Base-by-base conservation (phyloP, 2,888 invertebrate species). In the Orthosia gracilis region DNA sequence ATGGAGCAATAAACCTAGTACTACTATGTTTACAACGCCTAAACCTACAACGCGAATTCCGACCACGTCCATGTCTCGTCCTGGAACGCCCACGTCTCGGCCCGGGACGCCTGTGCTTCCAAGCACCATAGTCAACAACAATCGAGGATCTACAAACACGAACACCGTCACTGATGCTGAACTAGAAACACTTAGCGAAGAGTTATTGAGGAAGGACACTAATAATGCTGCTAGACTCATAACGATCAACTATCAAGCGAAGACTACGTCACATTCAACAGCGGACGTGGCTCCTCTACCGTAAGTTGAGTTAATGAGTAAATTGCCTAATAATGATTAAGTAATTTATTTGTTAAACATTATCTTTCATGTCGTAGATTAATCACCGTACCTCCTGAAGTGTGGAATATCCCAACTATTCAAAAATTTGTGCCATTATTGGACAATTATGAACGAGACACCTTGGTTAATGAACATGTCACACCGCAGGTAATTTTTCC, bases 381-480 rank as follows among this genome's bases (percentile, higher is more conserved):
- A 75, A 92, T 98, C 57, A 96, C 96, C 21, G 97, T 98, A 31
- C 96, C 97, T 78, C 89, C 97, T 15, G 97, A 97, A 82, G 97
- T 97, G 26, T 97, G 97, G 92, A 96, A 97, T 90, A 97, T 98
- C 82, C 96, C 97, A 9, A 98, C 99, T 3, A 97, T 99, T 77
- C 97, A 97, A 82, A 98, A 97, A 88, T 97, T 99, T 85, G 91
- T 97, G 61, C 95, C 97, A 49, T 97, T 99, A 59, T 97, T 98
- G 91, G 98, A 99, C 92, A 99, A 99, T 93, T 99, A 99, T 91
- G 97, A 98, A 89, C 95, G 98, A 75, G 97, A 98, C 84, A 97
- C 98, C 0, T 95, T 97, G 70, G 96, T 97, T n/a, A 97, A 98
- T 88, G 99, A 99, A 93, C 95, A 98, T 86, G 97, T 98, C 45